Percentiles rank a stretch among this genome's conserved stretches.
Conservation (phyloP, 2,113 vertebrate genomes). For the Myodes glareolus region DNA sequence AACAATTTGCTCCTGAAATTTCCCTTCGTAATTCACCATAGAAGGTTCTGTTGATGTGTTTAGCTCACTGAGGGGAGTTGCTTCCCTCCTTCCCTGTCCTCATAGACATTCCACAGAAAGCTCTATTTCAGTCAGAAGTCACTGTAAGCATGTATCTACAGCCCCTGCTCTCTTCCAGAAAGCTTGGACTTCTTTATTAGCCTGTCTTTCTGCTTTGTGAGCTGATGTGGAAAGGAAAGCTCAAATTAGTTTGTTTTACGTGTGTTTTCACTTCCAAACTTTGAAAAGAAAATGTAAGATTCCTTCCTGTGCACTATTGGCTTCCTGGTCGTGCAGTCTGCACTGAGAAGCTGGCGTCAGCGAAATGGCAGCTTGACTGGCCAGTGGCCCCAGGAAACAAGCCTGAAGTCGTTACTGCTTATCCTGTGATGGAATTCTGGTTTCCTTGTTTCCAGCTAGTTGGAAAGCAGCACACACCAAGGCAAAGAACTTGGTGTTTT, state of each 20-base stretch:
- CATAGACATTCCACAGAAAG: neutral
- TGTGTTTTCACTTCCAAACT: conserved; percentile 42
- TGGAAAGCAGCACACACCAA: neutral
- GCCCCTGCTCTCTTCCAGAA: neutral
- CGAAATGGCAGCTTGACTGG: neutral
- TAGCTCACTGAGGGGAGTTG: neutral
- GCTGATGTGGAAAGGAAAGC: conserved; percentile 18
- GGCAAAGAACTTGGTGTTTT: neutral
- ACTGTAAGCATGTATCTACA: neutral
- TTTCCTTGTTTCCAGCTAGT: neutral
- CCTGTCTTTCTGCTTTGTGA: neutral
- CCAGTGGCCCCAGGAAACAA: neutral
- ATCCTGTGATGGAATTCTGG: neutral
- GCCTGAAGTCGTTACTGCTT: neutral
- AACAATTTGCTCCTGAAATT: neutral
- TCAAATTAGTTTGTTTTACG: conserved; percentile 28
- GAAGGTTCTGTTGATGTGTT: fast-evolving
- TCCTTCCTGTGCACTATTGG: neutral
- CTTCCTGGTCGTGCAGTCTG: neutral
- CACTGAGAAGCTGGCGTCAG: neutral
- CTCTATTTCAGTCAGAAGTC: neutral
- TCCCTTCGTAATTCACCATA: neutral
- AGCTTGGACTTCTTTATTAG: neutral
- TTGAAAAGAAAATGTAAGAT: conserved; percentile 25
- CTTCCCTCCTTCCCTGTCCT: neutral